phyloP scores from a whole-genome alignment of 2,113 vertebrate species.

The Melanostigma gelatinosum region DNA sequence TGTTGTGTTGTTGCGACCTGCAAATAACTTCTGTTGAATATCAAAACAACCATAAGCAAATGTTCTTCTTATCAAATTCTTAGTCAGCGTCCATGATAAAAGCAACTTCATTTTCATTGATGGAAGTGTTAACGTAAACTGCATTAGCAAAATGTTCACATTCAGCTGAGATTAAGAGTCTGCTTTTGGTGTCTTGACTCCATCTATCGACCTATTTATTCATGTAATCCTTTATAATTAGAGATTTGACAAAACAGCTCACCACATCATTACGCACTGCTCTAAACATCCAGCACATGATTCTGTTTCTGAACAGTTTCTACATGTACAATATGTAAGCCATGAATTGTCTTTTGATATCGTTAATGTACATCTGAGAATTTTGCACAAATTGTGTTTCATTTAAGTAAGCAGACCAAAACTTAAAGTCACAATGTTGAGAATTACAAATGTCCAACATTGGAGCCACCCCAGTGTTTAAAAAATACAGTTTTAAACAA shows the following conservation, averaged over 20 bases:
- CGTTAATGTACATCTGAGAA: conserved; percentile 16
- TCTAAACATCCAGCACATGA: conserved; percentile 1
- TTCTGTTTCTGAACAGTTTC: conserved; percentile 11
- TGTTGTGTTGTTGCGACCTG: neutral
- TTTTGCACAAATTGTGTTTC: conserved; percentile 48
- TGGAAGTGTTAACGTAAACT: neutral
- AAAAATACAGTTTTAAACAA: neutral
- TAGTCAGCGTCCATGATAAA: neutral
- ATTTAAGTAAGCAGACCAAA: conserved; percentile 24
- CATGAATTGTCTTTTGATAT: conserved; percentile 16
- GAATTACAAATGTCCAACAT: neutral
- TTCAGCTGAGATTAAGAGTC: neutral
- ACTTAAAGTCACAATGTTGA: conserved; percentile 39
- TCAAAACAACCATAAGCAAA: neutral
- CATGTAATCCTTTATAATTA: conserved; percentile 20
- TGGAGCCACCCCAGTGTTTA: neutral
- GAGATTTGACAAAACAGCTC: neutral
- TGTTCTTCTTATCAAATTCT: neutral
- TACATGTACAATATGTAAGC: conserved; percentile 20
- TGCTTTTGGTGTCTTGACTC: neutral
- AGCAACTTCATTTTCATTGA: conserved; percentile 28
- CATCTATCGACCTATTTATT: conserved; percentile 3
- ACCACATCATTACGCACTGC: neutral
- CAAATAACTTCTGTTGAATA: neutral
- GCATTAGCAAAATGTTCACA: conserved; percentile 14